Conservation (phyloP, 2,797 vertebrate species). For the Synaphobranchus kaupii region DNA sequence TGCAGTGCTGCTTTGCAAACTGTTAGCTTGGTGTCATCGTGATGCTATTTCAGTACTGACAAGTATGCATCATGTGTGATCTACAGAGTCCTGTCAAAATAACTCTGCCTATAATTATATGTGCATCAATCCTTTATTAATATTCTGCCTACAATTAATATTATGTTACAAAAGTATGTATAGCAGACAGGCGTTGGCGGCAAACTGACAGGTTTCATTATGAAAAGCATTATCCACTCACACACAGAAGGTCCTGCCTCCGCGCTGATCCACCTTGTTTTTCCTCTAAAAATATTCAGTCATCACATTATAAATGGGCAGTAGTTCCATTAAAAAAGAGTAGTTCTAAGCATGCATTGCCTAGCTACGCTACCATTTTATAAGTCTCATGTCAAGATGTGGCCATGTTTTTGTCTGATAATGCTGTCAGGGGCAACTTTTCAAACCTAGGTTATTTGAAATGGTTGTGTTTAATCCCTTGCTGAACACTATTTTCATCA, state of each 20-base stretch:
- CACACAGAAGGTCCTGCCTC: not conserved
- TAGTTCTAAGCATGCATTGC: not conserved
- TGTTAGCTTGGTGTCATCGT: not conserved
- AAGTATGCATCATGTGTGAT: not conserved
- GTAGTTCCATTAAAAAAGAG: not conserved
- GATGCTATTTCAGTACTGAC: not conserved
- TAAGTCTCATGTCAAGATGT: not conserved
- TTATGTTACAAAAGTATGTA: slow-evolving; percentile 29
- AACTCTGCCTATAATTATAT: not conserved
- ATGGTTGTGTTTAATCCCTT: not conserved
- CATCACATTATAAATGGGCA: not conserved
- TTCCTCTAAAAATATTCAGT: not conserved
- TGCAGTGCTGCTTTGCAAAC: not conserved
- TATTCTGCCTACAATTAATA: not conserved
- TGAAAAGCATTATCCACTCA: not conserved
- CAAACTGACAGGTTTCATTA: slow-evolving; percentile 18
- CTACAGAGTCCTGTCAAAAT: not conserved
- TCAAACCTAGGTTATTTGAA: slow-evolving; percentile 5
- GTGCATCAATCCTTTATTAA: not conserved
- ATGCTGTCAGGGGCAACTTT: slow-evolving; percentile 1
- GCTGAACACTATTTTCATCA: not conserved
- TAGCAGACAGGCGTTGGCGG: slow-evolving; percentile 41
- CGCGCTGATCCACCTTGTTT: not conserved
- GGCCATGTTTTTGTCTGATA: not conserved
- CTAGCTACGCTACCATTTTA: slow-evolving; percentile 10